Conservation (phyloP, 2,113 vertebrate species). For the Halichoerus grypus region DNA sequence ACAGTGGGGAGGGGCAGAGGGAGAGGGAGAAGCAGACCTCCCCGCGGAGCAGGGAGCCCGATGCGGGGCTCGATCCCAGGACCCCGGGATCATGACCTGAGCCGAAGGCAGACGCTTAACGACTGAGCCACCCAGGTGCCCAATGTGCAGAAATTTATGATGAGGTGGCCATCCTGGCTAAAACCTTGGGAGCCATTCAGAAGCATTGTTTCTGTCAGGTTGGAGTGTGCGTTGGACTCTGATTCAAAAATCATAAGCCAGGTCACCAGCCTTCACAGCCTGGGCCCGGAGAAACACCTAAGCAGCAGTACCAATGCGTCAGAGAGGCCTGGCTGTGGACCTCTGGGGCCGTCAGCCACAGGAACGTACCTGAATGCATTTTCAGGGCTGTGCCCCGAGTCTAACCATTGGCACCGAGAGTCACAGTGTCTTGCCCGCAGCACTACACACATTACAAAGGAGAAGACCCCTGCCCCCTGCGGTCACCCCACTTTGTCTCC, state of each 20-base stretch:
- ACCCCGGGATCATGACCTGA: too few relatives aligned
- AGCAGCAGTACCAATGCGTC: accelerated
- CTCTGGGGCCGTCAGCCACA: accelerated
- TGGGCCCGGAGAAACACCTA: background rate
- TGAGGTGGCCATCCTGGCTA: background rate
- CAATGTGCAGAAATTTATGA: background rate
- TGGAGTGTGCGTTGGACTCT: background rate
- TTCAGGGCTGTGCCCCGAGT: background rate
- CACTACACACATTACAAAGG: background rate
- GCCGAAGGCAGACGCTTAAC: too few relatives aligned
- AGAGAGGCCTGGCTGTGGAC: background rate
- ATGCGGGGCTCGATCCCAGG: too few relatives aligned
- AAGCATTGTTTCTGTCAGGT: background rate
- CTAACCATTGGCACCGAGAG: accelerated
- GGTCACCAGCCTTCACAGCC: background rate
- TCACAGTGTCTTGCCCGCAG: background rate
- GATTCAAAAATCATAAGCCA: too few relatives aligned
- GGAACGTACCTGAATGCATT: accelerated
- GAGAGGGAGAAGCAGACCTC: too few relatives aligned
- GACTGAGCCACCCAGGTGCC: too few relatives aligned
- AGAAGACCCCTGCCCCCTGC: background rate
- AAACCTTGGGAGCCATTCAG: background rate
- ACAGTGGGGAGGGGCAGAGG: too few relatives aligned
- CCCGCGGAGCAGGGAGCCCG: too few relatives aligned
- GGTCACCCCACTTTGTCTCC: accelerated